A percentile compares a stretch with the other conserved stretches of the same genome.
phyloP scores from a whole-genome alignment of 2,888 invertebrate species.

The Disparrhopalites patrizii region DNA sequence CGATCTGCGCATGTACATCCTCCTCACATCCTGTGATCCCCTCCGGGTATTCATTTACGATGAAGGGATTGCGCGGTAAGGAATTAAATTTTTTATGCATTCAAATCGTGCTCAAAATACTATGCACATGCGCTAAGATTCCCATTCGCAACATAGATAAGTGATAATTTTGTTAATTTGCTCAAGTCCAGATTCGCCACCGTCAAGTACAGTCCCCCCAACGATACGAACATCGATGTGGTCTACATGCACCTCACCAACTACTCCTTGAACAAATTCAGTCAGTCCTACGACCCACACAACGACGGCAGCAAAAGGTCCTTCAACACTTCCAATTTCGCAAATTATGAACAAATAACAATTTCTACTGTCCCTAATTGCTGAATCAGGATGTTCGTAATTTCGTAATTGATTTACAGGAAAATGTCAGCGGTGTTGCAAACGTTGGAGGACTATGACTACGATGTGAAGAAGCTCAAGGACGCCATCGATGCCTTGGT shows the following conservation, averaged over 20 bases:
- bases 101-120: too few relatives aligned
- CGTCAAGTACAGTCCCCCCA: conserved; percentile 78
- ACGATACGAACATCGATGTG: conserved; percentile 72
- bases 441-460: conserved; percentile 64
- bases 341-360: background rate
- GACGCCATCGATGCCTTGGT: conserved; percentile 81
- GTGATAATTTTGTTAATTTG: too few relatives aligned
- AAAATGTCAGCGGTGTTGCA: conserved; percentile 77
- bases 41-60: conserved; percentile 84
- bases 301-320: conserved; percentile 87
- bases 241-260: conserved; percentile 93
- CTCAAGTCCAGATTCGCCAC: conserved; percentile 70
- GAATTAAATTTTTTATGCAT: too few relatives aligned
- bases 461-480: conserved; percentile 75
- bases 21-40: conserved; percentile 87
- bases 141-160: background rate
- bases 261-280: conserved; percentile 88
- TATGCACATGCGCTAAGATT: background rate
- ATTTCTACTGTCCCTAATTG: too few relatives aligned
- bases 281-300: conserved; percentile 76
- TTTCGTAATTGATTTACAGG: too few relatives aligned
- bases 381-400: too few relatives aligned
- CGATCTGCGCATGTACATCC: conserved; percentile 79
- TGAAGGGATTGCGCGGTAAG: conserved; percentile 76
- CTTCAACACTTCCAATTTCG: conserved; percentile 39